Percentiles rank a stretch among this genome's conserved stretches.
These are phyloP conservation scores for Maniola hyperantus DNA, from an alignment of 2,888 invertebrate species.

Conservation along the genomic window DNA sequence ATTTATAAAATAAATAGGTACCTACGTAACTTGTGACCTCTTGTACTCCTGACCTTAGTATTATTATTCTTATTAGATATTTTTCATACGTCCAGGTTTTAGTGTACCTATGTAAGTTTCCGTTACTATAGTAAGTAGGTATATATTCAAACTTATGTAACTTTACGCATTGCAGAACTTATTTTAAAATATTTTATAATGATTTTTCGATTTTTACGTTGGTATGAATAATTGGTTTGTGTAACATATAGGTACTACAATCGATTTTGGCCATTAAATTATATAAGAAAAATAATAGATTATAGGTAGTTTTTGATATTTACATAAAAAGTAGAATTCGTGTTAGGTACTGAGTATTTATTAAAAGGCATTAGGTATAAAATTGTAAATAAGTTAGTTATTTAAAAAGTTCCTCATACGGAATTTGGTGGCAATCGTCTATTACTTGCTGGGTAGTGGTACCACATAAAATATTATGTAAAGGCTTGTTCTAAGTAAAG, in stretches of 20 bases:
- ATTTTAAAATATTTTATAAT: constrained; percentile 25
- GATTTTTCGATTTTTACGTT: not conserved
- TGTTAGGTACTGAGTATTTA: no score
- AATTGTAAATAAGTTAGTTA: no score
- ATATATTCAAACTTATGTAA: constrained; percentile 64
- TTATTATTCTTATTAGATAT: not conserved
- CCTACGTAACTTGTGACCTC: not conserved
- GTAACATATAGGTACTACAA: not conserved
- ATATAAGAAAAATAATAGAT: no score
- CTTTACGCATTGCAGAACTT: constrained; percentile 70
- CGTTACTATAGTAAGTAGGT: constrained; percentile 11
- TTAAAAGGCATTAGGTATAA: no score
- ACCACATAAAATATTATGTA: not conserved
- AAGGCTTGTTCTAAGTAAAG: constrained; percentile 8
- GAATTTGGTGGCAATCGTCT: no score
- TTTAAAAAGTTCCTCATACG: no score
- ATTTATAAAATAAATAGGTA: no score
- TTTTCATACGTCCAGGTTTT: not conserved
- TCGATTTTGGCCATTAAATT: not conserved
- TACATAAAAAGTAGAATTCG: no score
- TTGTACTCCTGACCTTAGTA: not conserved
- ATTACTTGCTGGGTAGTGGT: no score
- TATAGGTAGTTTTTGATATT: not conserved
- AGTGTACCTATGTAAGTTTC: constrained; percentile 1
- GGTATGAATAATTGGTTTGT: not conserved